A percentile compares a stretch with the other conserved stretches of the same genome.
phyloP scores from a whole-genome alignment of 2,888 invertebrate genomes.

The Sisyra terminalis region DNA sequence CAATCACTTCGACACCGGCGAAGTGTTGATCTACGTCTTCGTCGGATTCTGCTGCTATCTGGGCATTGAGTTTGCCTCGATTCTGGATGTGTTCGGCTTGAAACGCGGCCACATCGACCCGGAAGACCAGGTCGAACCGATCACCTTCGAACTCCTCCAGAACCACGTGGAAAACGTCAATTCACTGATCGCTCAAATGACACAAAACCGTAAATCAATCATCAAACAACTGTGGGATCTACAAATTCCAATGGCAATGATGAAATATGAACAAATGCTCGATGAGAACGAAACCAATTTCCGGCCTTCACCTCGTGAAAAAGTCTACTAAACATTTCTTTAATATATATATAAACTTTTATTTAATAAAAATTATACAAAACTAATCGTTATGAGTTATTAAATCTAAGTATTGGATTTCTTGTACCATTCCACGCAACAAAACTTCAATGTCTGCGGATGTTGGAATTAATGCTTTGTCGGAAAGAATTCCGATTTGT shows the following conservation, averaged over 20 bases:
- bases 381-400: not conserved
- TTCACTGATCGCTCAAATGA: slow-evolving; percentile 1
- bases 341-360: not conserved
- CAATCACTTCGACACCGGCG: no score
- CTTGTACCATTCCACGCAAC: not conserved
- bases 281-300: not conserved
- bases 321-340: not conserved
- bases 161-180: not conserved
- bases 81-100: no score
- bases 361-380: not conserved
- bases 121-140: no score
- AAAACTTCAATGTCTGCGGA: not conserved
- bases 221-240: not conserved
- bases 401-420: not conserved
- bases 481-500: slow-evolving; percentile 1
- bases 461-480: not conserved
- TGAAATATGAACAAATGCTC: not conserved
- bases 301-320: no score
- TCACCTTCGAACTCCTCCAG: not conserved
- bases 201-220: not conserved
- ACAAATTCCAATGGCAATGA: not conserved
- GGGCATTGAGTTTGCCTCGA: no score
- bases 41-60: no score
- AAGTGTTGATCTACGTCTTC: no score
- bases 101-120: no score